Base-by-base conservation (phyloP, 2,113 vertebrate genomes). In the Hippocampus comes region DNA sequence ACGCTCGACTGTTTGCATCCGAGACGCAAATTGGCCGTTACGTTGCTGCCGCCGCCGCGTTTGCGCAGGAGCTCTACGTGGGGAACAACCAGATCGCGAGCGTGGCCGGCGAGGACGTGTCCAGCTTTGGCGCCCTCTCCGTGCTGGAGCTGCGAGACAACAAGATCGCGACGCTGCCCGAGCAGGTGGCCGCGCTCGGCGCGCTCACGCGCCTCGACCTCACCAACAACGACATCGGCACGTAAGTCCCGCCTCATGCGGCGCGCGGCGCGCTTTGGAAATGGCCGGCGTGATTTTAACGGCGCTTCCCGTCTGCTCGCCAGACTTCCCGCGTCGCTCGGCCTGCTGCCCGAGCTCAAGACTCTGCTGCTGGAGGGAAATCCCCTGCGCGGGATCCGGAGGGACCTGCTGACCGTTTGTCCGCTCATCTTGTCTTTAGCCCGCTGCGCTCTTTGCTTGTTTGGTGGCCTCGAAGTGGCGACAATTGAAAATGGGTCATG, bases 121-220 rank as follows among this genome's bases (percentile, higher is more conserved):
- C 92, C 34, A 89, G 94, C 78, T 87, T 98, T 75, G 89, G 80
- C 65, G 89, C 92, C 71, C 90, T 99, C 42, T 93, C 93, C 68
- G 89, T 96, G 1, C 81, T 99, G 72, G 97, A 99, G 57, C 93
- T 99, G n/a, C 84, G 95, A 74, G 95, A 96, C 91, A 99, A 99
- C 88, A 98, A 96, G 85, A 92, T 99, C 79, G 94, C 92, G 79
- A 86, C 51, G 2, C 80, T 99, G 71, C 96, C 97, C 0, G 95
- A 96, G 57, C 92, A 96, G 85, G 92, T 99, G 41, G 76, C 89
- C 15, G 59, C 94, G 10, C 92, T 98, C 64, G 87, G 91, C 75
- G 93, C 91, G 18, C 89, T 99, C 81, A 94, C 95, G 75, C 91
- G 97, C 0, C 95, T 99, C 11, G 97, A 99, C 87, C 91, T 99